These are phyloP conservation scores for Serilophus lunatus DNA, from an alignment of 2,113 vertebrate species.

Conservation along the genomic window DNA sequence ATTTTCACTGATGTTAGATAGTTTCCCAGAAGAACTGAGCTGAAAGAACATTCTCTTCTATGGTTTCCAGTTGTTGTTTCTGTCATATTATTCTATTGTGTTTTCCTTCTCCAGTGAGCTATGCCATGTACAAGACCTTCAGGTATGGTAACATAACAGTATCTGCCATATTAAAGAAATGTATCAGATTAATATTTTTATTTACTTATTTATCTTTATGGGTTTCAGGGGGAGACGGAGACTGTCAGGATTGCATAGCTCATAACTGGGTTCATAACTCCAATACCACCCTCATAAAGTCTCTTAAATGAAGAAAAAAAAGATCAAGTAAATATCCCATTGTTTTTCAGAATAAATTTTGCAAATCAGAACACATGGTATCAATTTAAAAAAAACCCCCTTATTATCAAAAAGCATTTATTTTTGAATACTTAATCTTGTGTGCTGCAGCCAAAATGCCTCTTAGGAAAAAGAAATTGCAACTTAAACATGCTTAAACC, in stretches of 20 bases:
- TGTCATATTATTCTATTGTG: no score
- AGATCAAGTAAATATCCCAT: not conserved
- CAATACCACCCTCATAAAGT: not conserved
- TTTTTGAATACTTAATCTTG: not conserved
- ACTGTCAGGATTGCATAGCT: not conserved
- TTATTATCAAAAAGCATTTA: not conserved
- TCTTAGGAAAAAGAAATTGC: not conserved
- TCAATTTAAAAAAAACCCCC: rapidly evolving
- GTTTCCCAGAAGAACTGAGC: not conserved
- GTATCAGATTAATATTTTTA: not conserved
- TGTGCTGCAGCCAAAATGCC: not conserved
- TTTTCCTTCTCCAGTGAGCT: not conserved
- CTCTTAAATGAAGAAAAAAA: not conserved
- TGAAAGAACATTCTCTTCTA: not conserved
- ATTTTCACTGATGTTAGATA: not conserved
- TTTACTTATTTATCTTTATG: not conserved
- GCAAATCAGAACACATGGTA: not conserved
- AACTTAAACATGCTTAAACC: not conserved
- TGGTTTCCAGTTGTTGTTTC: not conserved
- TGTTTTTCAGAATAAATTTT: not conserved
- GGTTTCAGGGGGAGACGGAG: not conserved
- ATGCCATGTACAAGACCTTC: not conserved
- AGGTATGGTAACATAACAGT: not conserved
- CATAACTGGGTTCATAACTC: not conserved
- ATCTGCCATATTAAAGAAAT: not conserved